Conservation (phyloP, 2,797 vertebrate genomes). For the Philypnodon macrostomus region DNA sequence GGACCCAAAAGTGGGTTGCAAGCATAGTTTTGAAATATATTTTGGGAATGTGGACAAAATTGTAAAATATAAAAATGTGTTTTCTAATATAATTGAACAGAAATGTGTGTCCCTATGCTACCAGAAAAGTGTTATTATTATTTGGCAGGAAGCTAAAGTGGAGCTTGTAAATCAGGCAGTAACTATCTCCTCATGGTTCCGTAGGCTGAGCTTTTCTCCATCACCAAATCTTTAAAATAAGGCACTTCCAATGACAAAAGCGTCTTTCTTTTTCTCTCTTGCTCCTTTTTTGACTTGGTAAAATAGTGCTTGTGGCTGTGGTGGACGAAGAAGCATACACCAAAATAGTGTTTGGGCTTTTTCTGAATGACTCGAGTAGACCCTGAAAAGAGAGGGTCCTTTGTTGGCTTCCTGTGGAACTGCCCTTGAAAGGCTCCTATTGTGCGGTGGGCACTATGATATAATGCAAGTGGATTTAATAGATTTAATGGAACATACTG, state of each 20-base stretch:
- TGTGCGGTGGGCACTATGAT: conserved; percentile 70
- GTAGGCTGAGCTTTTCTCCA: conserved; percentile 16
- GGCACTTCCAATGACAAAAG: conserved; percentile 15
- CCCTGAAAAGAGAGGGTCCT: conserved; percentile 66
- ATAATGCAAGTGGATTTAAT: conserved; percentile 75
- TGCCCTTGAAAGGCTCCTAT: conserved; percentile 74
- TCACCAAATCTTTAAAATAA: conserved; percentile 36
- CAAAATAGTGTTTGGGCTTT: conserved; percentile 64
- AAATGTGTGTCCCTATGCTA: no score
- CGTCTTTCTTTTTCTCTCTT: conserved; percentile 35
- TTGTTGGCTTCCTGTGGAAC: conserved; percentile 68
- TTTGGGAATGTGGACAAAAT: no score
- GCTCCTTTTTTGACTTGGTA: conserved; percentile 34
- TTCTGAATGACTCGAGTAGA: conserved; percentile 70
- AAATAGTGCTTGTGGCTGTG: conserved; percentile 45
- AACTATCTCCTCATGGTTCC: no score
- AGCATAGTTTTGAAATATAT: no score
- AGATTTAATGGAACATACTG: conserved; percentile 75
- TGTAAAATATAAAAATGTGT: no score
- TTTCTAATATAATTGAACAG: no score
- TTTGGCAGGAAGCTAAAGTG: no score
- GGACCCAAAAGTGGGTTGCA: no score
- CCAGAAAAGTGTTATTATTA: no score
- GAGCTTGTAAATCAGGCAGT: no score
- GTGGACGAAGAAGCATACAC: conserved; percentile 22